Evolutionary conservation across 2,113 vertebrate species (phyloP).

Genomic region (Phylloscopus trochiloides): DNA sequence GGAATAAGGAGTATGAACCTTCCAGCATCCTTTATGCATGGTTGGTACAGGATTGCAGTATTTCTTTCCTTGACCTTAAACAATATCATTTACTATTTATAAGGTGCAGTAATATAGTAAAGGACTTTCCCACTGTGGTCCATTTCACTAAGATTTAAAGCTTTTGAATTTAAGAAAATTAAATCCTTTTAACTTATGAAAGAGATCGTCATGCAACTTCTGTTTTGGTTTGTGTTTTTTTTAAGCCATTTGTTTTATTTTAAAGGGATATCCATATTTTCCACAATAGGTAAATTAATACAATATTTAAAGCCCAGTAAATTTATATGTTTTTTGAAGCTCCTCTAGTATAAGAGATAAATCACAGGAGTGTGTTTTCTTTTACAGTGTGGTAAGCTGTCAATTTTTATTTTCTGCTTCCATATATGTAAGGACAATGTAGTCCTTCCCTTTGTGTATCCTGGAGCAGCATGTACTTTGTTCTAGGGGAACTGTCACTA

Average conservation of each 20-base stretch:
- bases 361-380: neutral
- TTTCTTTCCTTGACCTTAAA: conserved; percentile 42
- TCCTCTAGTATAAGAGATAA: neutral
- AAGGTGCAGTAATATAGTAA: conserved; percentile 2
- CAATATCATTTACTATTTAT: conserved; percentile 47
- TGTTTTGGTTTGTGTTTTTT: neutral
- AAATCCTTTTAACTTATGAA: neutral
- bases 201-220: neutral
- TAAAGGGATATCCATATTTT: neutral
- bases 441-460: neutral
- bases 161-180: conserved; percentile 3
- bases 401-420: neutral
- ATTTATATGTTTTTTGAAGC: neutral
- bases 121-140: conserved; percentile 36
- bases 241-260: neutral
- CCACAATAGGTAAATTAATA: neutral
- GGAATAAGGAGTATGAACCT: neutral
- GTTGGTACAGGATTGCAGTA: conserved; percentile 20
- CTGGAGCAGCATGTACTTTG: neutral
- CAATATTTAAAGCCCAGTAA: neutral
- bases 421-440: neutral
- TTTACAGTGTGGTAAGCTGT: neutral
- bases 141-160: conserved; percentile 38
- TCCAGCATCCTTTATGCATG: neutral
- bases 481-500: neutral